Evolutionary conservation across 2,113 vertebrate genomes (phyloP).

Genomic region (Datnioides undecimradiatus): DNA sequence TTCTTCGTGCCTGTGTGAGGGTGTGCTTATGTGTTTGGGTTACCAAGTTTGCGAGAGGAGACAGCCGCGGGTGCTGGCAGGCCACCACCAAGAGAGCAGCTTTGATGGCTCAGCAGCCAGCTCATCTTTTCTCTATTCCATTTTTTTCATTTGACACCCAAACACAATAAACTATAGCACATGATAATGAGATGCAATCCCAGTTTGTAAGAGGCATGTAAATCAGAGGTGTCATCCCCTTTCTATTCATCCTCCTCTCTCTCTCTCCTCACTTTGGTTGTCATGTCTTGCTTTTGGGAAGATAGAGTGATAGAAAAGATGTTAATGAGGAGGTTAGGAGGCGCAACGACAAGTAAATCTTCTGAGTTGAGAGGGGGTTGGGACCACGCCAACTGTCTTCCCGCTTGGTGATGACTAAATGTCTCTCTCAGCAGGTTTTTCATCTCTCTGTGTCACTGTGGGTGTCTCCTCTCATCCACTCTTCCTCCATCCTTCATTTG

Average conservation of each 20-base stretch:
- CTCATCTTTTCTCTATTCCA: constrained; percentile 50
- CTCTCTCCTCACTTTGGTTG: constrained; percentile 20
- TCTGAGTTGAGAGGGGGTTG: constrained; percentile 47
- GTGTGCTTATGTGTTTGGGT: constrained; percentile 63
- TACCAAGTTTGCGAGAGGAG: constrained; percentile 55
- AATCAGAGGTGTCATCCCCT: constrained; percentile 60
- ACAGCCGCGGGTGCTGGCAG: constrained; percentile 30
- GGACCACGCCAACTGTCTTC: constrained; percentile 54
- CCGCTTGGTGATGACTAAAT: constrained; percentile 63
- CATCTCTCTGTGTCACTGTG: constrained; percentile 57
- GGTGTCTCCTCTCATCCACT: constrained; percentile 57
- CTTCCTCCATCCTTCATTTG: constrained; percentile 41
- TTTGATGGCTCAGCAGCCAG: constrained; percentile 68
- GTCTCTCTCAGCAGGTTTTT: constrained; percentile 60
- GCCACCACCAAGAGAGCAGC: constrained; percentile 51
- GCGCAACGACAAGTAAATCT: constrained; percentile 64
- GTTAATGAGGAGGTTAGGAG: constrained; percentile 67
- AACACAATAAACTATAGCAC: constrained; percentile 71
- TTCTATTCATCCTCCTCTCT: constrained; percentile 13
- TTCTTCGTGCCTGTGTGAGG: constrained; percentile 26
- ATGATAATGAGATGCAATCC: constrained; percentile 73
- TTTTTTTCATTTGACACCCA: constrained; percentile 63
- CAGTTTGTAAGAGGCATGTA: constrained; percentile 67
- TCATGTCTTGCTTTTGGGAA: constrained; percentile 40
- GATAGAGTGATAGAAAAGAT: constrained; percentile 59